Percentiles rank a stretch among this genome's conserved stretches.
Conservation (phyloP, 2,888 invertebrate genomes). For the Gymnocheta viridis region DNA sequence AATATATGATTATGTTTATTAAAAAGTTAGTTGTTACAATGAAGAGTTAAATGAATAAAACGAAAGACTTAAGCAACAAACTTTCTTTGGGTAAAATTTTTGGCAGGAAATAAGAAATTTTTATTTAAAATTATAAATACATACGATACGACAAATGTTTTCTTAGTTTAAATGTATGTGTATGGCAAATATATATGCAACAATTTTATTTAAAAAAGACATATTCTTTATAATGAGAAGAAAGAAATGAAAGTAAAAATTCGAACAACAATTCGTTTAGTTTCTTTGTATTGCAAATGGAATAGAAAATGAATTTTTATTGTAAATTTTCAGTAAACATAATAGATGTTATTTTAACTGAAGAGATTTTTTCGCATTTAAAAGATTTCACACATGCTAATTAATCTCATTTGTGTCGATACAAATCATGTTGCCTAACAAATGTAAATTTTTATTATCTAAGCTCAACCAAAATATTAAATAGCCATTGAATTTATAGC, state of each 20-base stretch:
- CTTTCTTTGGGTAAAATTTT: background rate
- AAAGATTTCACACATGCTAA: background rate
- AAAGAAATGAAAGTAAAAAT: too few species aligned
- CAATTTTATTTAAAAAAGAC: too few species aligned
- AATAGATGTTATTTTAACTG: too few species aligned
- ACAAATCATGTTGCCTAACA: background rate
- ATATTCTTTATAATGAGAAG: too few species aligned
- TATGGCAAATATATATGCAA: too few species aligned
- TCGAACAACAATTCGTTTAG: too few species aligned
- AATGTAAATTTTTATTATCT: constrained; percentile 2
- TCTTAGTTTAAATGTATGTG: too few species aligned
- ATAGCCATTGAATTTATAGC: background rate
- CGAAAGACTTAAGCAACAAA: constrained; percentile 27
- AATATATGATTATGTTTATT: constrained; percentile 7
- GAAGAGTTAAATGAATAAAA: background rate
- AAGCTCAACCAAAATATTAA: background rate
- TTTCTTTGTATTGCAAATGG: background rate
- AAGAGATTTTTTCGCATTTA: too few species aligned
- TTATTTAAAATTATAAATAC: too few species aligned
- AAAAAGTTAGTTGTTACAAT: background rate
- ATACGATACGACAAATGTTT: too few species aligned
- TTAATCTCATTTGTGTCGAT: background rate
- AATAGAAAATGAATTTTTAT: too few species aligned
- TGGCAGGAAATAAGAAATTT: background rate
- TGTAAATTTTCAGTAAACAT: too few species aligned